Conservation (phyloP, 2,113 vertebrate genomes). For the Malurus cyaneus region DNA sequence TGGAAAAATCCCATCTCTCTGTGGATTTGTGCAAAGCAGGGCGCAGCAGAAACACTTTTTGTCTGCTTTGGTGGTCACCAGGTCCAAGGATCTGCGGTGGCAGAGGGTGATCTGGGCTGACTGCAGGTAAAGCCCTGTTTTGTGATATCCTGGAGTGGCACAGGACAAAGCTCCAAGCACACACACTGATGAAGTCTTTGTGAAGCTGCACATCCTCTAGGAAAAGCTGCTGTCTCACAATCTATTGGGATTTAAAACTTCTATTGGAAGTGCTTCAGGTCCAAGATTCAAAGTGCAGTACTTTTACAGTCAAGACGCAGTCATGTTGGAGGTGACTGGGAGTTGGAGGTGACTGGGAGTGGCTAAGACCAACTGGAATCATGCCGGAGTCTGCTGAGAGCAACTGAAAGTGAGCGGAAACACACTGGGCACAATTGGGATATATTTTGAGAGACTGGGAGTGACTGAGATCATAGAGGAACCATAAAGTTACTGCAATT, state of each 20-base stretch:
- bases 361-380: neutral
- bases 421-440: neutral
- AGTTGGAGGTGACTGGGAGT: neutral
- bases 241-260: slow-evolving; percentile 71
- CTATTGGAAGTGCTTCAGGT: slow-evolving; percentile 85
- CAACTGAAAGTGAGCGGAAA: neutral
- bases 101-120: neutral
- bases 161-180: neutral
- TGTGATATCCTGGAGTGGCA: neutral
- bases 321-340: neutral
- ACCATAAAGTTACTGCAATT: neutral
- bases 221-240: neutral
- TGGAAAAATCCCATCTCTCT: neutral
- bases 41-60: neutral
- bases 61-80: neutral
- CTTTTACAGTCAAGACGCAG: slow-evolving; percentile 98
- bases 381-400: neutral
- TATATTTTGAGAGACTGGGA: neutral
- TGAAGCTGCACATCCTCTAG: rapidly evolving
- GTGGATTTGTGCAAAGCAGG: neutral
- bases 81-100: neutral
- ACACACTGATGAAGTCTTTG: neutral
- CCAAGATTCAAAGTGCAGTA: slow-evolving; percentile 92
- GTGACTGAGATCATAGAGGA: neutral
- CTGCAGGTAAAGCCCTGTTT: neutral